Percentiles rank a stretch among this genome's conserved stretches.
These are phyloP conservation scores for Bovichtus diacanthus DNA, from an alignment of 2,797 vertebrate species.

Conservation along the genomic window DNA sequence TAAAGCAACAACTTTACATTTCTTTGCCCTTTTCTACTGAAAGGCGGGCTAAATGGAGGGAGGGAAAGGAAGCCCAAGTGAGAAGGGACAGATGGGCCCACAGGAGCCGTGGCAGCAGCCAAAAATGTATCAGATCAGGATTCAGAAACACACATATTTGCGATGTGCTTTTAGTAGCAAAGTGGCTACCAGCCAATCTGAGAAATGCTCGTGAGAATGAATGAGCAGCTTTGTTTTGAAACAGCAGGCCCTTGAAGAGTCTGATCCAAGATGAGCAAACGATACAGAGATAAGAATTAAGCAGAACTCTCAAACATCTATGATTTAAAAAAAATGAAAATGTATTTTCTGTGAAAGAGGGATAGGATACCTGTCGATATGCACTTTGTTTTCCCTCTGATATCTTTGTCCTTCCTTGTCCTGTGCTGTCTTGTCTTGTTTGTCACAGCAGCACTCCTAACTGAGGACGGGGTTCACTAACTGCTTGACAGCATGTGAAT, in stretches of 20 bases:
- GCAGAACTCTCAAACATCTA: not conserved
- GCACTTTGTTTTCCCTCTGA: not conserved
- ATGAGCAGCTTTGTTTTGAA: constrained; percentile 19
- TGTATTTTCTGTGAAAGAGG: not conserved
- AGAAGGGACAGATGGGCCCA: constrained; percentile 47
- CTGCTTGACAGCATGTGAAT: constrained; percentile 1
- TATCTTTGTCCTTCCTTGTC: not conserved
- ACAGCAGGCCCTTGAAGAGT: constrained; percentile 2
- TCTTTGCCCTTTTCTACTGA: constrained; percentile 36
- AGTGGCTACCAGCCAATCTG: constrained; percentile 4
- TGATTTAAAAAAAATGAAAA: not conserved
- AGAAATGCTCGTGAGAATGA: constrained; percentile 5
- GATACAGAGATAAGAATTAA: not conserved
- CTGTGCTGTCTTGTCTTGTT: not conserved
- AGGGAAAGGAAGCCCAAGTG: constrained; percentile 23
- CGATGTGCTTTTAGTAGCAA: constrained; percentile 16
- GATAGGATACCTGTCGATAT: not conserved
- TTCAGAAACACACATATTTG: constrained; percentile 33
- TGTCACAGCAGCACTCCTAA: not conserved
- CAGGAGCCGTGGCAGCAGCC: constrained; percentile 32
- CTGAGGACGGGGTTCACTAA: not conserved
- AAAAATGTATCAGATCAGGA: constrained; percentile 37
- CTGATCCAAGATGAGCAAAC: not conserved
- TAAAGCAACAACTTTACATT: constrained; percentile 33
- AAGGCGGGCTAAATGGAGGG: constrained; percentile 14